Evolutionary conservation across 2,888 invertebrate genomes (phyloP).

Genomic region (Cheilosia vulpina): DNA sequence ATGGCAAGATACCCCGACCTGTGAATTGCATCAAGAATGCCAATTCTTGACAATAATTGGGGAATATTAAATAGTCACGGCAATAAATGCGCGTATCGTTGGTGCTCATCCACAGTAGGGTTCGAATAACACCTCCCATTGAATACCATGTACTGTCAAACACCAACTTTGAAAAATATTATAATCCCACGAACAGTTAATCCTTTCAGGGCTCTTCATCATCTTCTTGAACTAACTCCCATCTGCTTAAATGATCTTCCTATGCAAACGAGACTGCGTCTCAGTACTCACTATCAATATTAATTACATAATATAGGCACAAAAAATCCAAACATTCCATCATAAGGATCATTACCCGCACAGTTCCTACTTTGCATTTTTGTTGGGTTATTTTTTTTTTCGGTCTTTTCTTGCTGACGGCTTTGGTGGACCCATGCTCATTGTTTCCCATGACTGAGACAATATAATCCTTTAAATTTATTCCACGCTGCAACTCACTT

Average conservation of each 20-base stretch:
- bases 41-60: no score
- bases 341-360: slow-evolving; percentile 68
- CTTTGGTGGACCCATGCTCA: slow-evolving; percentile 30
- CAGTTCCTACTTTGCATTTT: slow-evolving; percentile 44
- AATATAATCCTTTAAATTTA: slow-evolving; percentile 76
- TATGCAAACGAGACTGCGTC: slow-evolving; percentile 64
- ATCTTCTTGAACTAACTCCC: slow-evolving; percentile 16
- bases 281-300: slow-evolving; percentile 67
- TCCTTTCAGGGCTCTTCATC: slow-evolving; percentile 24
- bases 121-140: no score
- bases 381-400: slow-evolving; percentile 13
- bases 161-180: background rate
- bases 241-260: slow-evolving; percentile 68
- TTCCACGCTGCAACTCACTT: slow-evolving; percentile 76
- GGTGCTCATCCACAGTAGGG: no score
- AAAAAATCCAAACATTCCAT: slow-evolving; percentile 42
- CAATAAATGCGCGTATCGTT: no score
- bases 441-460: slow-evolving; percentile 74
- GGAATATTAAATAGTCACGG: no score
- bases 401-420: background rate
- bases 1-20: no score
- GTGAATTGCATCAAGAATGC: no score
- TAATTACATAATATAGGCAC: slow-evolving; percentile 64
- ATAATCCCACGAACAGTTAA: slow-evolving; percentile 32
- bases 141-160: no score